phyloP scores from a whole-genome alignment of 2,888 invertebrate species.

The Athalia circularis region DNA sequence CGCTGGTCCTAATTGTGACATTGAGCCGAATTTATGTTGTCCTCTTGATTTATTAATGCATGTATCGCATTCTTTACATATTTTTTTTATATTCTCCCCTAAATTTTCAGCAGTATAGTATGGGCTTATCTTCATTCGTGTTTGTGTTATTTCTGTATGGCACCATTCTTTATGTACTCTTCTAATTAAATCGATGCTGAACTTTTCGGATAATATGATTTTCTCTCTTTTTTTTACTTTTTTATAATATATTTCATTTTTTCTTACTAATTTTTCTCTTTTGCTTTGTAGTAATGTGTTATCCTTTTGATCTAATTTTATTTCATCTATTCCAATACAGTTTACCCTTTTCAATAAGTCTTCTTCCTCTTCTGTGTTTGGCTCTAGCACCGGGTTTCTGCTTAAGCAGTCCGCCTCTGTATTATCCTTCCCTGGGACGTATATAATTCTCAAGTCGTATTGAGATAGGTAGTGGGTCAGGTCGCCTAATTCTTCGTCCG shows the following conservation, averaged over 20 bases:
- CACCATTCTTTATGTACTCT: constrained; percentile 46
- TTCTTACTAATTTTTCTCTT: constrained; percentile 42
- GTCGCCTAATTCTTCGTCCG: constrained; percentile 54
- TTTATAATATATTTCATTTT: constrained; percentile 47
- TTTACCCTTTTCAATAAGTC: constrained; percentile 53
- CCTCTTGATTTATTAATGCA: constrained; percentile 59
- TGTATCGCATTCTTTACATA: constrained; percentile 51
- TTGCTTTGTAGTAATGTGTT: constrained; percentile 40
- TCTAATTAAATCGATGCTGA: constrained; percentile 47
- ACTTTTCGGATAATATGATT: constrained; percentile 46
- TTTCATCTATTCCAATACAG: constrained; percentile 48
- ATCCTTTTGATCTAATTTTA: constrained; percentile 50
- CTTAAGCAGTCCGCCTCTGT: constrained; percentile 53
- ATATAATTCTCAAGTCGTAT: constrained; percentile 53
- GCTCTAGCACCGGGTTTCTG: constrained; percentile 53
- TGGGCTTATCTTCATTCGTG: constrained; percentile 46
- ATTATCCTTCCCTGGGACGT: constrained; percentile 53
- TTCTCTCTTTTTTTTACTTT: constrained; percentile 46
- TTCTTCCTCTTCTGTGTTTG: constrained; percentile 48
- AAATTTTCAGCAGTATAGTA: constrained; percentile 48
- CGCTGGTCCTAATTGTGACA: constrained; percentile 58
- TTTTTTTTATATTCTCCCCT: constrained; percentile 48
- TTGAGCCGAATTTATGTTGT: constrained; percentile 52
- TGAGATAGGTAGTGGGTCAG: constrained; percentile 54
- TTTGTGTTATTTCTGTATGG: constrained; percentile 48